A percentile compares a stretch with the other conserved stretches of the same genome.
These are phyloP conservation scores for Sitodiplosis mosellana DNA, from an alignment of 1,140 invertebrate genomes.

Conservation along the genomic window DNA sequence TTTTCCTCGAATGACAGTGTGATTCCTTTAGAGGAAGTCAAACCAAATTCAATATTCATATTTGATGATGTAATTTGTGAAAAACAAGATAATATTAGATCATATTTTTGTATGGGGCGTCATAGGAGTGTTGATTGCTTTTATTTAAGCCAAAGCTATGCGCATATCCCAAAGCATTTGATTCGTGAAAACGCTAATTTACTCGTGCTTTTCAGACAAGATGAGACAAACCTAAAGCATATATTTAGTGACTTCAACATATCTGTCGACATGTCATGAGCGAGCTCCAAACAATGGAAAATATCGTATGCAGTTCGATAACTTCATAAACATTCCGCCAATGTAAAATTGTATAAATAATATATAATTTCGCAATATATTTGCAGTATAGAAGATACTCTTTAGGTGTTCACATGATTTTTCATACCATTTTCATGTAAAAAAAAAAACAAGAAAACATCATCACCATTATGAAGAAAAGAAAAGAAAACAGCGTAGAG, in stretches of 20 bases:
- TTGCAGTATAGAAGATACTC: too few species aligned
- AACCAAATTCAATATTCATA: conserved; percentile 18
- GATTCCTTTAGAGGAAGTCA: conserved; percentile 9
- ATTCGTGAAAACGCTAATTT: conserved; percentile 25
- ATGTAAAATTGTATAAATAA: neutral
- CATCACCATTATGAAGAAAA: too few species aligned
- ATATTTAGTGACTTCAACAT: conserved; percentile 22
- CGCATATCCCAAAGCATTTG: conserved; percentile 24
- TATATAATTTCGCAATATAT: too few species aligned
- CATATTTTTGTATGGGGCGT: conserved; percentile 22
- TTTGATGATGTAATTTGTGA: conserved; percentile 25
- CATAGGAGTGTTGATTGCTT: conserved; percentile 19
- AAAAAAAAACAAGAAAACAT: too few species aligned
- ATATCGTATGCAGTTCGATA: conserved; percentile 17
- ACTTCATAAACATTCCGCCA: neutral
- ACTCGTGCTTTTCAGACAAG: conserved; percentile 24
- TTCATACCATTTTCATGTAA: too few species aligned
- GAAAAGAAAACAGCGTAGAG: too few species aligned
- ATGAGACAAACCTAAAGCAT: conserved; percentile 25
- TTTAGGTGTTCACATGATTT: too few species aligned
- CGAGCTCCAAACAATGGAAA: conserved; percentile 11
- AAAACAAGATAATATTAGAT: conserved; percentile 18
- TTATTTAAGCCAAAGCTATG: conserved; percentile 23
- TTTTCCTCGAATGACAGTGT: conserved; percentile 15
- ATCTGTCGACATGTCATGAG: conserved; percentile 18